Conservation (phyloP, 2,888 invertebrate genomes). For the Morpho deidamia region DNA sequence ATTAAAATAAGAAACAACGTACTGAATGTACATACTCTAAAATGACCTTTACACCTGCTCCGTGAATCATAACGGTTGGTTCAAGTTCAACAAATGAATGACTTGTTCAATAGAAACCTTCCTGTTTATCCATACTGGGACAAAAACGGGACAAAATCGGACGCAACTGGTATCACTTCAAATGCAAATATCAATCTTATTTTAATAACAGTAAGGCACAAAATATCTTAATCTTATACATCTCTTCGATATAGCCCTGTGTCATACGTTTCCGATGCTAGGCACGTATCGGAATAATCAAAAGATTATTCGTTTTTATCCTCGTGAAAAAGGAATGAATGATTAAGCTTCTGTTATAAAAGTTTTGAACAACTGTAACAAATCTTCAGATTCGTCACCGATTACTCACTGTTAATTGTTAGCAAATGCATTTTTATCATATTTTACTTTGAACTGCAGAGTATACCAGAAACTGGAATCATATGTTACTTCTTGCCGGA, state of each 20-base stretch:
- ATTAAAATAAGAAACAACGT: not conserved
- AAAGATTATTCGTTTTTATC: constrained; percentile 48
- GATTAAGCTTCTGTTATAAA: constrained; percentile 22
- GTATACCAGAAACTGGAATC: too few species aligned
- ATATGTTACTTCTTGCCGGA: too few species aligned
- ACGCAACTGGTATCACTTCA: constrained; percentile 15
- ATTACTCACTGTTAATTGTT: too few species aligned
- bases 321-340: constrained; percentile 35
- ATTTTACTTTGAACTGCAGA: too few species aligned
- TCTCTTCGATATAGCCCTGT: constrained; percentile 34
- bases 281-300: constrained; percentile 58
- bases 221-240: constrained; percentile 13
- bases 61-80: constrained; percentile 23
- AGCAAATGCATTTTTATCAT: too few species aligned
- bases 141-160: constrained; percentile 39
- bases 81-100: constrained; percentile 34
- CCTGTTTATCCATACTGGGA: constrained; percentile 62
- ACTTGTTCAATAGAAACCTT: constrained; percentile 51
- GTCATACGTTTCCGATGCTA: constrained; percentile 43
- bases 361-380: too few species aligned
- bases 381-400: too few species aligned
- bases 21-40: constrained; percentile 1
- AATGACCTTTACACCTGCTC: constrained; percentile 22
- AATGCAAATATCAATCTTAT: constrained; percentile 33
- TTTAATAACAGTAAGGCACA: constrained; percentile 27